Evolutionary conservation across 35 echinoderm and acorn worm species (phyloP), one percentile per base, ranked within the genome.

Genomic region (Ptychodera flava): DNA sequence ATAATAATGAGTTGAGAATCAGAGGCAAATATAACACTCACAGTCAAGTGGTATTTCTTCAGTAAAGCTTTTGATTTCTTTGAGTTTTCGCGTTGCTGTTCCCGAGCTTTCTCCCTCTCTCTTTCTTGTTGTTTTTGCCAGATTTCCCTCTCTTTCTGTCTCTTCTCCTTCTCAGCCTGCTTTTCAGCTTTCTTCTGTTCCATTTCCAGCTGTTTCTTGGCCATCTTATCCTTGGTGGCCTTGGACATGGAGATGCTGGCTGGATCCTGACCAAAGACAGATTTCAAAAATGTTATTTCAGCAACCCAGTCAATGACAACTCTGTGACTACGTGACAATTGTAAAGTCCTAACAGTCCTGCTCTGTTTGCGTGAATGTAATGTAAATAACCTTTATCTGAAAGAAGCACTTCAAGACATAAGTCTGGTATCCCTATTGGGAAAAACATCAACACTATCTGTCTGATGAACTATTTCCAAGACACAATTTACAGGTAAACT

Each of bases 211-310:
- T 95, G 93, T 87, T 91, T 91, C 33, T 87, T 82, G 16, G 88
- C 35, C 36, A 96, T 90, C 37, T 89, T 90, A 37, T 96, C 91
- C 78, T 85, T 89, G 22, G 87, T 90, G 29, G 92, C 89, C 83
- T 88, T 85, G 77, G 95, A 97, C 80, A 97, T 91, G n/a, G 92
- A 89, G 15, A 93, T 85, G 78, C 75, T 80, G 16, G 85, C 77
- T 28, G 80, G 37, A 31, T 86, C 85, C 91, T 92, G 81, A 32
- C 14, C 83, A n/a, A 30, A 22, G 30, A 12, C n/a, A n/a, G n/a
- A n/a, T n/a, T n/a, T n/a, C n/a, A n/a, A n/a, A n/a, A n/a, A n/a
- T n/a, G n/a, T n/a, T n/a, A n/a, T n/a, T n/a, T n/a, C n/a, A n/a
- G n/a, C n/a, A n/a, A n/a, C n/a, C n/a, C n/a, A n/a, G n/a, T n/a